phyloP scores from a whole-genome alignment of 2,113 vertebrate species.

The Ramphastos sulfuratus region DNA sequence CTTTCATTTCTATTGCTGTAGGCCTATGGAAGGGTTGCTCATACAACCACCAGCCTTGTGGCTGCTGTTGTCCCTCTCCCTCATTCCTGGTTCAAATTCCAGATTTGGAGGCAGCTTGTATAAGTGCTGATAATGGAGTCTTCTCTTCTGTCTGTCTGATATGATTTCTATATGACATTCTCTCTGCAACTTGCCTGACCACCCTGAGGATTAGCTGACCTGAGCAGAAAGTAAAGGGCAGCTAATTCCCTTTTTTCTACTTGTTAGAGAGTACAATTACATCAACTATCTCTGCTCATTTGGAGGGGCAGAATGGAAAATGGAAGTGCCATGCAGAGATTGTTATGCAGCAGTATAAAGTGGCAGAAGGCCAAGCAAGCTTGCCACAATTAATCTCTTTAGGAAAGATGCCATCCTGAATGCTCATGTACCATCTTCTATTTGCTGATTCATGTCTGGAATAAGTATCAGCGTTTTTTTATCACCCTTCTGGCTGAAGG shows the following conservation, averaged over 20 bases:
- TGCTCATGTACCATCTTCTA: neutral
- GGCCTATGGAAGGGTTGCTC: neutral
- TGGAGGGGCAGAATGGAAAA: neutral
- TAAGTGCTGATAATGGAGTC: neutral
- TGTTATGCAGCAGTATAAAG: neutral
- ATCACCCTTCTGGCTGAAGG: neutral
- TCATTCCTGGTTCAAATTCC: neutral
- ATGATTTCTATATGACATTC: neutral
- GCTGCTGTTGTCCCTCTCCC: neutral
- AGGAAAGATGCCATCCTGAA: constrained; percentile 19
- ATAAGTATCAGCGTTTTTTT: neutral
- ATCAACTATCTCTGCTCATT: neutral
- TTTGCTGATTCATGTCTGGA: constrained; percentile 44
- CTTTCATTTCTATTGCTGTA: neutral
- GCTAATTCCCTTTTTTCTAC: neutral
- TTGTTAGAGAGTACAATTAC: constrained; percentile 1
- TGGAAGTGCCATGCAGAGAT: neutral
- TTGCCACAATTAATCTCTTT: constrained; percentile 21
- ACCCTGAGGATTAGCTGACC: constrained; percentile 32
- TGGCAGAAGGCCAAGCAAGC: constrained; percentile 34
- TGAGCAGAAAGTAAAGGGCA: constrained; percentile 40
- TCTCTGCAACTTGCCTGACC: neutral
- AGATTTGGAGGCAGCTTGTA: neutral
- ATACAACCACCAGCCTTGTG: neutral
- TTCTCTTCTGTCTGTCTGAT: accelerated